Evolutionary conservation across 2,113 vertebrate species (phyloP), one percentile per base, ranked within the genome.

Genomic region (Oncorhynchus mykiss): DNA sequence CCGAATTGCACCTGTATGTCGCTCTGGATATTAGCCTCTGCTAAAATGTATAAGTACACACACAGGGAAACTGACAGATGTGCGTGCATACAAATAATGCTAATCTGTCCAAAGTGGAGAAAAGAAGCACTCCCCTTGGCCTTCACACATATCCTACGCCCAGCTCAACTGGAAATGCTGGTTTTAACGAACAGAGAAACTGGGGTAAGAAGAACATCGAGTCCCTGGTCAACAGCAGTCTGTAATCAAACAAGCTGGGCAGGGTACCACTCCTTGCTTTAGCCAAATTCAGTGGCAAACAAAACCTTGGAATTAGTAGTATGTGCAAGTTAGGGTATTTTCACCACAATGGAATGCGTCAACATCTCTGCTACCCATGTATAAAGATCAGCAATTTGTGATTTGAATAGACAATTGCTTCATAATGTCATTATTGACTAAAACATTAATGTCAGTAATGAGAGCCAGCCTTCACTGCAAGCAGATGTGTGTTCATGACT

Each of bases 151-250:
- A 59, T 66, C 68, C 67, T 67, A 77, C 69, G 48, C 76, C 83
- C 72, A 66, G 77, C 34, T 70, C n/a, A 69, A 87, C 84, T 83
- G 80, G 87, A 85, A 80, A 81, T 76, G 77, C 83, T 72, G 79
- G 79, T 85, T 79, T 79, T 74, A 14, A 73, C 24, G 22, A 62
- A 70, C 29, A 14, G 13, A 67, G 72, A 66, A 24, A 4, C 2
- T 18, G 51, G 27, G 24, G 51, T 57, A 8, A 22, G 59, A 49
- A 73, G 57, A 39, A 39, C 48, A 25, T 25, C 3, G 29, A 34
- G 57, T 34, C 18, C 20, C 27, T 22, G 51, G 8, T 60, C 57
- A 62, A 29, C 57, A 73, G 54, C 51, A 16, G 25, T 51, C 70
- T 57, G 49, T n/a, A 57, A 24, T 20, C 51, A 51, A 39, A 34